These are phyloP conservation scores for Papilio glaucus DNA, from an alignment of 1,140 invertebrate species.

Conservation along the genomic window DNA sequence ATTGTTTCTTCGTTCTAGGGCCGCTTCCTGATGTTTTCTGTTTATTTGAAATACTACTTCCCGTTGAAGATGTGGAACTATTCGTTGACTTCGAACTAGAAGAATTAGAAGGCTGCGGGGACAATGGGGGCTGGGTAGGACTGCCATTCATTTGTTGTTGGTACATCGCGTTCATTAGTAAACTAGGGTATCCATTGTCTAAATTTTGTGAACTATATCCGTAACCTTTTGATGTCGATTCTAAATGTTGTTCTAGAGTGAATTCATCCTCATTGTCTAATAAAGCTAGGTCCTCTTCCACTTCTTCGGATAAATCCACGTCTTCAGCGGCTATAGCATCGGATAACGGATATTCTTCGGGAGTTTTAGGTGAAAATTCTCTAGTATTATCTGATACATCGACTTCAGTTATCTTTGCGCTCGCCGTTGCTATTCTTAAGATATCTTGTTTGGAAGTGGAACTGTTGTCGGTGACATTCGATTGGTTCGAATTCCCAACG, in stretches of 20 bases:
- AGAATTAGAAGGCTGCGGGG: conserved; percentile 73
- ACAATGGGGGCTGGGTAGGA: conserved; percentile 72
- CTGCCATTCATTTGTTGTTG: conserved; percentile 82
- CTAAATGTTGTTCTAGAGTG: conserved; percentile 81
- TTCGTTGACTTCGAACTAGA: conserved; percentile 77
- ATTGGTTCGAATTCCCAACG: conserved; percentile 71
- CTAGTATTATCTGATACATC: conserved; percentile 77
- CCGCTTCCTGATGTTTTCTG: conserved; percentile 84
- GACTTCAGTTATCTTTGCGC: conserved; percentile 85
- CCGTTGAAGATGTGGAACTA: conserved; percentile 78
- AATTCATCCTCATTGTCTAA: conserved; percentile 85
- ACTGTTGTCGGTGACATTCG: conserved; percentile 62
- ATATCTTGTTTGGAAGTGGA: conserved; percentile 81
- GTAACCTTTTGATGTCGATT: conserved; percentile 78
- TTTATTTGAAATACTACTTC: conserved; percentile 84
- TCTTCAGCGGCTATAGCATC: conserved; percentile 84
- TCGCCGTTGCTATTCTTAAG: conserved; percentile 84
- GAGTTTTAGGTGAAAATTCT: conserved; percentile 76
- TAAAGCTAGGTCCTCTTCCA: conserved; percentile 85
- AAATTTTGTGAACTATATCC: conserved; percentile 79
- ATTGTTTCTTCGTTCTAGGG: conserved; percentile 95
- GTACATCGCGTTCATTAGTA: conserved; percentile 85
- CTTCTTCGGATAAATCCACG: conserved; percentile 85
- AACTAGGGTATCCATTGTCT: conserved; percentile 84
- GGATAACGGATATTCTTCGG: conserved; percentile 76